Conservation (phyloP, 2,113 vertebrate genomes). For the Aphyosemion australe region DNA sequence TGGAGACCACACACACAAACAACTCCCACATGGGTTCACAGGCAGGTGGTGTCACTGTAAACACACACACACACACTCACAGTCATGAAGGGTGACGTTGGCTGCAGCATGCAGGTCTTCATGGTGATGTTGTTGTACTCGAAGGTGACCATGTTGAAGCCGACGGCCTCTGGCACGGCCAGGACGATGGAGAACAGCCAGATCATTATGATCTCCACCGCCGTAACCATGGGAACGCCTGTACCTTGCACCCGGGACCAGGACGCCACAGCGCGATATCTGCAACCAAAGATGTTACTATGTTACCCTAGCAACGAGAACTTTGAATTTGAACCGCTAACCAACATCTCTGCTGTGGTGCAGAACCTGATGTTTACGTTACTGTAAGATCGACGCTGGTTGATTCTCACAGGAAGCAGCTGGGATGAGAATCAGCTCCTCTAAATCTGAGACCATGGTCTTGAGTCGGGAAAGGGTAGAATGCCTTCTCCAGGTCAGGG, state of each 20-base stretch:
- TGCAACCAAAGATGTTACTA: conserved; percentile 37
- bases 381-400: too few relatives aligned
- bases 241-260: conserved; percentile 93
- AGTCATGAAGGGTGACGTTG: conserved; percentile 82
- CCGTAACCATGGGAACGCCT: conserved; percentile 88
- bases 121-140: conserved; percentile 78
- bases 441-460: too few relatives aligned
- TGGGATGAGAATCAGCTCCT: too few relatives aligned
- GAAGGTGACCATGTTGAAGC: conserved; percentile 85
- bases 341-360: too few relatives aligned
- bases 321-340: too few relatives aligned
- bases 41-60: too few relatives aligned
- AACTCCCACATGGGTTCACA: neutral
- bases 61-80: conserved; percentile 69
- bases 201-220: conserved; percentile 88
- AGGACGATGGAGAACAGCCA: conserved; percentile 89
- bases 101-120: conserved; percentile 88
- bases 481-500: too few relatives aligned
- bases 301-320: neutral
- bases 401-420: too few relatives aligned
- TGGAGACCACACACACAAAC: neutral
- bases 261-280: conserved; percentile 93
- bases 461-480: too few relatives aligned
- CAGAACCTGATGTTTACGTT: too few relatives aligned
- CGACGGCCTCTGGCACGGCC: conserved; percentile 92